phyloP scores from a whole-genome alignment of 2,888 invertebrate species.

The Ceramica pisi region DNA sequence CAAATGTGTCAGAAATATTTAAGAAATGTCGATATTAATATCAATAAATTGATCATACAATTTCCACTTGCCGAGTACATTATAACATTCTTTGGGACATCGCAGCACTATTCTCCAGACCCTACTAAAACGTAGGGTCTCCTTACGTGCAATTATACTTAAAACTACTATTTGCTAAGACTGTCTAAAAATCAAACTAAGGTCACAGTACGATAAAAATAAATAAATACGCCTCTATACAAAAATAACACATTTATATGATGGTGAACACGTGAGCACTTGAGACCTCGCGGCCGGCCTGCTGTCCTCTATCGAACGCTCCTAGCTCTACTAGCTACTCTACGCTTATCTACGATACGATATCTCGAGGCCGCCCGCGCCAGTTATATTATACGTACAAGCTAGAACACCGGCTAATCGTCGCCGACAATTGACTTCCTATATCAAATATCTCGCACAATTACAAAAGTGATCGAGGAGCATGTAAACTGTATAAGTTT shows the following conservation, averaged over 20 bases:
- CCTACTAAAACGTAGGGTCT: conserved; percentile 89
- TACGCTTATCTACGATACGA: conserved; percentile 61
- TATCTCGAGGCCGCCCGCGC: conserved; percentile 66
- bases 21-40: conserved; percentile 61
- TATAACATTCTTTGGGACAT: conserved; percentile 89
- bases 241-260: conserved; percentile 88
- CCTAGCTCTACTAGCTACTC: conserved; percentile 45
- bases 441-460: conserved; percentile 83
- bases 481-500: conserved; percentile 83
- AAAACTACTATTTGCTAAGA: conserved; percentile 86
- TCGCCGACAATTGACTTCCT: conserved; percentile 82
- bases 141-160: conserved; percentile 85
- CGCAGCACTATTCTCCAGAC: conserved; percentile 86
- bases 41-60: conserved; percentile 71
- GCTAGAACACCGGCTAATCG: conserved; percentile 68
- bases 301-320: neutral
- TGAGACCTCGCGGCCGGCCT: conserved; percentile 73
- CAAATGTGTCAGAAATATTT: conserved; percentile 68
- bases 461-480: conserved; percentile 89
- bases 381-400: conserved; percentile 50
- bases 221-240: conserved; percentile 90
- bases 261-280: conserved; percentile 88
- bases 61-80: conserved; percentile 76
- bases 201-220: conserved; percentile 84
- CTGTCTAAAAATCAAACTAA: conserved; percentile 84